Evolutionary conservation across 2,113 vertebrate genomes (phyloP).

Genomic region (Albula glossodonta): DNA sequence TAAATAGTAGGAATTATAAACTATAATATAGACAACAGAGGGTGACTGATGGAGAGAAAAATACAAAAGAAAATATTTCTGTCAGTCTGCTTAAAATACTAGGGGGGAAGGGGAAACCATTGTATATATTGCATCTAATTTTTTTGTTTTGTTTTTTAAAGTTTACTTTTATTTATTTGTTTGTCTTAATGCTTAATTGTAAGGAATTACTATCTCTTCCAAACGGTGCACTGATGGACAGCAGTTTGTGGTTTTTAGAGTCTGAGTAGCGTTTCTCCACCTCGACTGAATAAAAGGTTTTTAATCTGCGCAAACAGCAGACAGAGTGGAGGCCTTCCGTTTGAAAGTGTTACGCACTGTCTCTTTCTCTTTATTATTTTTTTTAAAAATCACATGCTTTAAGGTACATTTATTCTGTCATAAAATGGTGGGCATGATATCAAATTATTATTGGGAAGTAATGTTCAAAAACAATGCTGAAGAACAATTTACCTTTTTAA

Average conservation of each 20-base stretch:
- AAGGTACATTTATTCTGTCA: neutral
- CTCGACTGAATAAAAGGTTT: conserved; percentile 9
- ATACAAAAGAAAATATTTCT: conserved; percentile 13
- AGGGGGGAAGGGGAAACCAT: conserved; percentile 14
- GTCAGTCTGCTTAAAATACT: conserved; percentile 19
- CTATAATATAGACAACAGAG: conserved; percentile 2
- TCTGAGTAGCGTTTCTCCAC: neutral
- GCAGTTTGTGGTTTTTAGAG: conserved; percentile 14
- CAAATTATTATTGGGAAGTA: neutral
- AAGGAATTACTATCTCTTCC: conserved; percentile 19
- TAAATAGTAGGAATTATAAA: neutral
- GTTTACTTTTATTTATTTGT: conserved; percentile 50
- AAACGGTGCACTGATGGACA: conserved; percentile 25
- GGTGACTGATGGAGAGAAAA: conserved; percentile 12
- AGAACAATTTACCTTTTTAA: neutral
- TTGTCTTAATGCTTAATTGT: conserved; percentile 41
- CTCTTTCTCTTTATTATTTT: neutral
- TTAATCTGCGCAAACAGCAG: neutral
- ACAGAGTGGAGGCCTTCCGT: conserved; percentile 17
- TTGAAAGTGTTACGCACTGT: conserved; percentile 23
- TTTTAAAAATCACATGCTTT: neutral
- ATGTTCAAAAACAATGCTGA: neutral
- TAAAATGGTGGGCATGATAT: neutral
- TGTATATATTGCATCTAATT: conserved; percentile 50
- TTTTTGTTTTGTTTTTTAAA: conserved; percentile 36